phyloP scores from a whole-genome alignment of 2,888 invertebrate species.

The Prosopocoilus inquinatus region DNA sequence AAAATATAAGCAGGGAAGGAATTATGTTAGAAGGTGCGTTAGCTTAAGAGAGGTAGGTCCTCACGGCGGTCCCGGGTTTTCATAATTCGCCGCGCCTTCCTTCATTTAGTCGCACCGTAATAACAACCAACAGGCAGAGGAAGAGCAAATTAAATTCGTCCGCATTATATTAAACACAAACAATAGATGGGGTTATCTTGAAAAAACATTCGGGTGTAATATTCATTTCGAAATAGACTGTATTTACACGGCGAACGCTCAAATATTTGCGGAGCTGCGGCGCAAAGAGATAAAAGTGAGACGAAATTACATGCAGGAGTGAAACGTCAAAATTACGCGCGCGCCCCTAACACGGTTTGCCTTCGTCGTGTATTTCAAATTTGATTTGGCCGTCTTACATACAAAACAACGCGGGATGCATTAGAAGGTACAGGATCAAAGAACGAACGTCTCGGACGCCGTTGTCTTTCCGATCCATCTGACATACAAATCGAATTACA shows the following conservation, averaged over 20 bases:
- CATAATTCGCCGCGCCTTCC: too few relatives aligned
- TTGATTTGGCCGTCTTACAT: background rate
- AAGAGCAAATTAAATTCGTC: too few relatives aligned
- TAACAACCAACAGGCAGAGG: too few relatives aligned
- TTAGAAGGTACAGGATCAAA: background rate
- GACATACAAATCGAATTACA: slow-evolving; percentile 46
- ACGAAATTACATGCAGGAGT: background rate
- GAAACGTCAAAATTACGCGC: background rate
- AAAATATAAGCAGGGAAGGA: too few relatives aligned
- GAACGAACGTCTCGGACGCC: slow-evolving; percentile 16
- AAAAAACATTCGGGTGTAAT: background rate
- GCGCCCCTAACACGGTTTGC: background rate
- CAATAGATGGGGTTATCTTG: background rate
- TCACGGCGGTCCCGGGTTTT: too few relatives aligned
- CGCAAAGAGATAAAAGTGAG: background rate
- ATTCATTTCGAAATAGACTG: background rate
- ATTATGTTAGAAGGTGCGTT: too few relatives aligned
- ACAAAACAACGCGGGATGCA: background rate
- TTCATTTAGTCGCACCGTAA: too few relatives aligned
- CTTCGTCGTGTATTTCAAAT: background rate
- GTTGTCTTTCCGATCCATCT: slow-evolving; percentile 48
- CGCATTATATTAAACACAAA: background rate
- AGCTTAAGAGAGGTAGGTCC: too few relatives aligned
- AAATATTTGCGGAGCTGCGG: background rate
- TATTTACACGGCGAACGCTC: background rate